These are phyloP conservation scores for Diabrotica balteata DNA, from an alignment of 2,888 invertebrate species.

Conservation along the genomic window DNA sequence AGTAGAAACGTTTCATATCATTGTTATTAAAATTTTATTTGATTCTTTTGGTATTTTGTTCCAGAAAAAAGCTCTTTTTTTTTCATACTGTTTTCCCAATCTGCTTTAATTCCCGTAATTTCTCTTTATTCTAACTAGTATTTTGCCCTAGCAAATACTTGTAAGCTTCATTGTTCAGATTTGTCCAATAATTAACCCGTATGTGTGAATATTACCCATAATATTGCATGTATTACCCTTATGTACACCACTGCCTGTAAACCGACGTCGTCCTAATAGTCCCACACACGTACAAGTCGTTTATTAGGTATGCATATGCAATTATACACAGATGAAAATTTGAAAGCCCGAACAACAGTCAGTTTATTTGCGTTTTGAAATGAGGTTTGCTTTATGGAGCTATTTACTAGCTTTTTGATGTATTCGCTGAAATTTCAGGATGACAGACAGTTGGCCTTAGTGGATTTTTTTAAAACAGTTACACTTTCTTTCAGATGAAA, in stretches of 20 bases:
- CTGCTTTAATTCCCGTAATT: too few species aligned
- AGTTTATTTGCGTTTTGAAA: conserved; percentile 10
- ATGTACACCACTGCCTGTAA: background rate
- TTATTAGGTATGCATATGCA: conserved; percentile 16
- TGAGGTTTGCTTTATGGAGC: conserved; percentile 4
- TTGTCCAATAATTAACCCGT: too few species aligned
- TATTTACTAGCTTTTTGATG: conserved; percentile 4
- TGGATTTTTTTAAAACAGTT: background rate
- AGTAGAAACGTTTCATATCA: too few species aligned
- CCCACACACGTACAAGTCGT: conserved; percentile 2
- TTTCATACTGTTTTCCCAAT: too few species aligned
- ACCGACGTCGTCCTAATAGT: background rate
- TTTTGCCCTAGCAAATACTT: too few species aligned
- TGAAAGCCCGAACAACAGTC: conserved; percentile 4
- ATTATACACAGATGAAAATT: conserved; percentile 8
- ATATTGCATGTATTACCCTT: too few species aligned
- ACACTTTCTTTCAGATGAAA: background rate
- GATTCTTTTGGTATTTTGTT: too few species aligned
- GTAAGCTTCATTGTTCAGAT: too few species aligned
- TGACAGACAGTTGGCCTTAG: background rate
- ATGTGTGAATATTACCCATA: too few species aligned
- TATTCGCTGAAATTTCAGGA: background rate
- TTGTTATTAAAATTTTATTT: too few species aligned
- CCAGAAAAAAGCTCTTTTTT: too few species aligned
- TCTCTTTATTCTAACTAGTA: too few species aligned